Evolutionary conservation across 2,888 invertebrate genomes (phyloP).

Genomic region (Drosophila yooni): DNA sequence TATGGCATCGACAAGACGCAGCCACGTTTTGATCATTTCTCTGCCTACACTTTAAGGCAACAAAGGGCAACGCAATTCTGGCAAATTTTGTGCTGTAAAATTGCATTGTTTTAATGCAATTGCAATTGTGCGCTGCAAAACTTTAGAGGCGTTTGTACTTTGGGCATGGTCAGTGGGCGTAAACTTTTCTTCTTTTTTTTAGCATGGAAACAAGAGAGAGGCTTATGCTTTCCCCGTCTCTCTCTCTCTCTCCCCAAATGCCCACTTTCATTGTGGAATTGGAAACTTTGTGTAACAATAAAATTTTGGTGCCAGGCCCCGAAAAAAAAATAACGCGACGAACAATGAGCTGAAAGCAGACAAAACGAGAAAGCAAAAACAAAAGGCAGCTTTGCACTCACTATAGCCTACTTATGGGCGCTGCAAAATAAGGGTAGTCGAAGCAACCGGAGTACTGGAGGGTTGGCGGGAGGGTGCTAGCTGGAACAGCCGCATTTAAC

Average conservation of each 20-base stretch:
- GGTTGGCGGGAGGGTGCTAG: slow-evolving; percentile 3
- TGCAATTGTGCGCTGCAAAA: slow-evolving; percentile 45
- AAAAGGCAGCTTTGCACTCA: slow-evolving; percentile 36
- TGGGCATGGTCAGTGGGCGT: slow-evolving; percentile 23
- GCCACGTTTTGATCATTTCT: too few species aligned
- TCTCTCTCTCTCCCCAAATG: background rate
- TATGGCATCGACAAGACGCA: background rate
- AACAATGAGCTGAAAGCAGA: slow-evolving; percentile 33
- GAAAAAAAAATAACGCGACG: slow-evolving; percentile 3
- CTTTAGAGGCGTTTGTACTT: slow-evolving; percentile 47
- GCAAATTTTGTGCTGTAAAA: slow-evolving; percentile 19
- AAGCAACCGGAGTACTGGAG: background rate
- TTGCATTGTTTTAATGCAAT: slow-evolving; percentile 67
- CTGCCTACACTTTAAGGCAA: slow-evolving; percentile 17
- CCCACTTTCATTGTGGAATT: slow-evolving; percentile 57
- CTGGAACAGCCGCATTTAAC: slow-evolving; percentile 57
- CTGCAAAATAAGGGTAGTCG: slow-evolving; percentile 5
- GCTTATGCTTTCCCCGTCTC: background rate
- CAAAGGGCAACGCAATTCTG: slow-evolving; percentile 34
- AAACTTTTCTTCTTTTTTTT: slow-evolving; percentile 34
- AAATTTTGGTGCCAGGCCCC: slow-evolving; percentile 47
- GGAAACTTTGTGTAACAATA: slow-evolving; percentile 71
- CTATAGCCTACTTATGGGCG: slow-evolving; percentile 57
- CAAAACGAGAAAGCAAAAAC: slow-evolving; percentile 26
- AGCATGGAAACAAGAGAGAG: background rate